Conservation (phyloP, 2,888 invertebrate genomes). For the Cosmia pyralina region DNA sequence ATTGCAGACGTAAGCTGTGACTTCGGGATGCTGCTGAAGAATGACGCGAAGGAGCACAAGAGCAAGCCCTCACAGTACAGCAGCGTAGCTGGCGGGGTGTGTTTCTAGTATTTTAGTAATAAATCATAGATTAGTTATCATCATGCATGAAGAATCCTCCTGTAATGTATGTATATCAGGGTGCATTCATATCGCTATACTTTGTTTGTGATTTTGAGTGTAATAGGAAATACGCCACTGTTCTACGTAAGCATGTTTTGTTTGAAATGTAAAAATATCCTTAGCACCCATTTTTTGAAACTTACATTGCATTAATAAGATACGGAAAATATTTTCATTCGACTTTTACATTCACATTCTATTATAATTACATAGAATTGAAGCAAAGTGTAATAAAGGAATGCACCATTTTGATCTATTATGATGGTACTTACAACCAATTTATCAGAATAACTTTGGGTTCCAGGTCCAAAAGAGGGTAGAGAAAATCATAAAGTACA, state of each 20-base stretch:
- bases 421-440: constrained; percentile 19
- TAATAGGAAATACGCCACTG: neutral
- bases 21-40: constrained; percentile 77
- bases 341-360: neutral
- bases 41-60: constrained; percentile 82
- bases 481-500: constrained; percentile 73
- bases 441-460: constrained; percentile 43
- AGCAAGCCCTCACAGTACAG: constrained; percentile 79
- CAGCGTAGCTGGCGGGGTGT: constrained; percentile 83
- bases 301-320: neutral
- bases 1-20: constrained; percentile 83
- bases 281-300: too few relatives aligned
- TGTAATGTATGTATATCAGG: constrained; percentile 49
- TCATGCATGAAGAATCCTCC: constrained; percentile 68
- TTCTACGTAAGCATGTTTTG: neutral
- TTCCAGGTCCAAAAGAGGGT: constrained; percentile 81
- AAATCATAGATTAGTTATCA: constrained; percentile 44
- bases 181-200: constrained; percentile 48
- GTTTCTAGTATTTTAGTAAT: constrained; percentile 60
- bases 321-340: neutral
- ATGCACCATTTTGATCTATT: constrained; percentile 32
- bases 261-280: neutral
- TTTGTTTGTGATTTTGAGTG: constrained; percentile 39
- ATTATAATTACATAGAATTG: constrained; percentile 6
- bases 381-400: constrained; percentile 25